Evolutionary conservation across 2,797 vertebrate species (phyloP).

Genomic region (Oophaga sylvatica): DNA sequence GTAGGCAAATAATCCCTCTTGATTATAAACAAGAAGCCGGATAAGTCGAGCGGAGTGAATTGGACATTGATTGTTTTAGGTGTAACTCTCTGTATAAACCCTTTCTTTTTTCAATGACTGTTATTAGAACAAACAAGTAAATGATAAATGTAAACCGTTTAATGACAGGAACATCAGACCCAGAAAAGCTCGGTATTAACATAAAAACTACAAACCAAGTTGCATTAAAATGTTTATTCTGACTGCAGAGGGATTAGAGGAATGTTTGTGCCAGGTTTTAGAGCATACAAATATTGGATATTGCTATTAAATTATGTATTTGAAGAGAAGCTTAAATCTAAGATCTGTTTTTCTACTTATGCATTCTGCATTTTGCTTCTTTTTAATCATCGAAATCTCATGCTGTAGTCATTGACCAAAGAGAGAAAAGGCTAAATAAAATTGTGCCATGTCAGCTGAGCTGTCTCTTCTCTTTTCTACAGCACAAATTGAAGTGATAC

Average conservation of each 20-base stretch:
- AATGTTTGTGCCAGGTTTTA: constrained; percentile 45
- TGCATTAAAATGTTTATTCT: constrained; percentile 48
- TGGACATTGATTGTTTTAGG: constrained; percentile 27
- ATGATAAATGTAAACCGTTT: constrained; percentile 29
- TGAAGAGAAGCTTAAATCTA: constrained; percentile 42
- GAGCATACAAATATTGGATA: constrained; percentile 44
- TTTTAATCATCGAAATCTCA: constrained; percentile 36
- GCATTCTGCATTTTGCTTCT: constrained; percentile 40
- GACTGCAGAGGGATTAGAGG: constrained; percentile 38
- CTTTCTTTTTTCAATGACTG: constrained; percentile 13
- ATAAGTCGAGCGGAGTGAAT: constrained; percentile 29
- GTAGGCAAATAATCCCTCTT: constrained; percentile 34
- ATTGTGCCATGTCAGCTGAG: constrained; percentile 57
- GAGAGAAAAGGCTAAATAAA: constrained; percentile 56
- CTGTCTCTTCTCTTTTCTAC: constrained; percentile 71
- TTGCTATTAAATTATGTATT: constrained; percentile 49
- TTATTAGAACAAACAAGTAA: constrained; percentile 41
- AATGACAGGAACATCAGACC: constrained; percentile 15
- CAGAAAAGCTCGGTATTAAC: constrained; percentile 16
- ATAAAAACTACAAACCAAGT: constrained; percentile 31
- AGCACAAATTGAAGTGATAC: constrained; percentile 99
- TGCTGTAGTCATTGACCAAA: constrained; percentile 44
- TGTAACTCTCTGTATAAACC: constrained; percentile 39
- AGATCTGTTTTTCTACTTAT: constrained; percentile 32
- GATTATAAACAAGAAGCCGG: constrained; percentile 30